Conservation (phyloP, 2,888 invertebrate genomes). For the Atethmia centrago region DNA sequence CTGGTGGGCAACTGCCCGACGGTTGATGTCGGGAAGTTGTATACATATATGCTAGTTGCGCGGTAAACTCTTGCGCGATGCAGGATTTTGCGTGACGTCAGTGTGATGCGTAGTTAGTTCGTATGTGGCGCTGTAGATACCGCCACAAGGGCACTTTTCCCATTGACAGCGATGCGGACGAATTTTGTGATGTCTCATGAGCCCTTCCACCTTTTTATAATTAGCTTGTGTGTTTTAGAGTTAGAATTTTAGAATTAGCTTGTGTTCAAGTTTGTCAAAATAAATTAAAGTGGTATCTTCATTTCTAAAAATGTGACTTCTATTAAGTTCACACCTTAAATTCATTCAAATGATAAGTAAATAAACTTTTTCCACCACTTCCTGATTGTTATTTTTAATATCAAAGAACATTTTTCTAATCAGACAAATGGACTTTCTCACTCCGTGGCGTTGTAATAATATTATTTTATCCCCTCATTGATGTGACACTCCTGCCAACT, state of each 20-base stretch:
- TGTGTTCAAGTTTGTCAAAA: background rate
- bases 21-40: too few relatives aligned
- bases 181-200: background rate
- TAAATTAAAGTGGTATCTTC: background rate
- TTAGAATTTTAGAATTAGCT: background rate
- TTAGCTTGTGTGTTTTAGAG: background rate
- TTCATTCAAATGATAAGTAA: constrained; percentile 9
- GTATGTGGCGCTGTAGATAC: too few relatives aligned
- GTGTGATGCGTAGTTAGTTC: too few relatives aligned
- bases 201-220: background rate
- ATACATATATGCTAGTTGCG: too few relatives aligned
- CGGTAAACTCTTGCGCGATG: too few relatives aligned
- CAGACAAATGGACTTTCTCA: constrained; percentile 79
- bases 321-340: constrained; percentile 15
- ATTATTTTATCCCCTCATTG: constrained; percentile 76
- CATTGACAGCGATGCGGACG: background rate
- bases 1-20: too few relatives aligned
- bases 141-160: background rate
- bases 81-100: too few relatives aligned
- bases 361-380: constrained; percentile 14
- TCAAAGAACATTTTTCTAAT: constrained; percentile 73
- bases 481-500: constrained; percentile 64
- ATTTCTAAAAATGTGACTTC: background rate
- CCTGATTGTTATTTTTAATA: constrained; percentile 60
- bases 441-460: constrained; percentile 74